These are phyloP conservation scores for Catharus fuscescens DNA, from an alignment of 2,113 vertebrate species.

Conservation along the genomic window DNA sequence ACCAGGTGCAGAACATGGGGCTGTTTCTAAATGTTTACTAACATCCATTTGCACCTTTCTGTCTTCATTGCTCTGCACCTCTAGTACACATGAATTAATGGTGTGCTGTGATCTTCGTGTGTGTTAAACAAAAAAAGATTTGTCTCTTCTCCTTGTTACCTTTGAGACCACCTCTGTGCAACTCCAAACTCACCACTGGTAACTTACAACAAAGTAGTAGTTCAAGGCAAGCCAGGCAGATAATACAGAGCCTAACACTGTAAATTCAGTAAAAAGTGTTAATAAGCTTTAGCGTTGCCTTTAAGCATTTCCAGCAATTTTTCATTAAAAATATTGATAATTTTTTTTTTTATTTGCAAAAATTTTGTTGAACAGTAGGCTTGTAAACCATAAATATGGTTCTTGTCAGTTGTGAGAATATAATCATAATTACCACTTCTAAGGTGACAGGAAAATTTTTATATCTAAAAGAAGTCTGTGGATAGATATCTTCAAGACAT, in stretches of 20 bases:
- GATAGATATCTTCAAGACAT: not conserved
- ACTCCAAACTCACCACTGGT: not conserved
- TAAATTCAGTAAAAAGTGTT: not conserved
- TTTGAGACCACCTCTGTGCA: not conserved
- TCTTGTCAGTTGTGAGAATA: not conserved
- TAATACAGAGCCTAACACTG: not conserved
- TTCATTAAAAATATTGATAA: not conserved
- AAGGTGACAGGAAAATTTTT: not conserved
- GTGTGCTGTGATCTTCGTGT: accelerated
- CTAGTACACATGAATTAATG: not conserved
- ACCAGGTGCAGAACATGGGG: not conserved
- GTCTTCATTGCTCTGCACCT: not conserved
- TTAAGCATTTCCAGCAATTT: not conserved
- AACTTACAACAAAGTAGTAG: not conserved
- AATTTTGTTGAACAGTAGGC: accelerated
- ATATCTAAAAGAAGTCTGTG: not conserved
- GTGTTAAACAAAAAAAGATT: not conserved
- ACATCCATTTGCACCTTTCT: not conserved
- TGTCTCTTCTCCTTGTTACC: not conserved
- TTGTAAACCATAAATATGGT: not conserved
- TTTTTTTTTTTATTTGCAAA: not conserved
- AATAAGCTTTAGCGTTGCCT: not conserved
- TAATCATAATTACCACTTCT: not conserved
- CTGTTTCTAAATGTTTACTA: not conserved
- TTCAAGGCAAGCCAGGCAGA: not conserved